Percentiles rank a stretch among this genome's conserved stretches.
Evolutionary conservation across 2,797 vertebrate species (phyloP).

Genomic region (Helarctos malayanus): DNA sequence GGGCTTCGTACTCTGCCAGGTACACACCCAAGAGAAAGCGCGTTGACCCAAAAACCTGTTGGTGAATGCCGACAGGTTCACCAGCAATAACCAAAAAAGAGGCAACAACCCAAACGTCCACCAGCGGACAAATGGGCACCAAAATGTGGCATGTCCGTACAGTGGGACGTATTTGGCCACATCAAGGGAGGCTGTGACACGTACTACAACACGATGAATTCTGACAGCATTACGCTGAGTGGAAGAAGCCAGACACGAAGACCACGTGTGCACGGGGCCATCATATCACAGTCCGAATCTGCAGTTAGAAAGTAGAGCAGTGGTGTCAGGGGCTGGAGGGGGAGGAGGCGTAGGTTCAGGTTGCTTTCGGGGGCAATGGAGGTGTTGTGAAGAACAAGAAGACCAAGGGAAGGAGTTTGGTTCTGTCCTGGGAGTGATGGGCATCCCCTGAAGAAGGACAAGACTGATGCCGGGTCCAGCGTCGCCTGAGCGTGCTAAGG

Average conservation of each 20-base stretch:
- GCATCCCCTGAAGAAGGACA: not conserved
- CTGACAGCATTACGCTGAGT: not conserved
- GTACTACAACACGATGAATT: too few relatives aligned
- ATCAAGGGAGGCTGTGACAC: not conserved
- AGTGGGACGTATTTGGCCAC: not conserved
- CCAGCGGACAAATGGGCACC: not conserved
- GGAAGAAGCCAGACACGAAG: not conserved
- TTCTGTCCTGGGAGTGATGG: not conserved
- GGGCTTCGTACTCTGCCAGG: not conserved
- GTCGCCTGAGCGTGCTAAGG: not conserved
- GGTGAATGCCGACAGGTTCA: accelerated
- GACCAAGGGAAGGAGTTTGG: not conserved
- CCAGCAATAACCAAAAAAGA: not conserved
- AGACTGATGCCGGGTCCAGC: not conserved
- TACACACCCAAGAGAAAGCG: not conserved
- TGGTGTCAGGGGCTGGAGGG: not conserved
- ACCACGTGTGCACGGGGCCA: too few relatives aligned
- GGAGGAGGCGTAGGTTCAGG: not conserved
- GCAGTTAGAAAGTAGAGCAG: not conserved
- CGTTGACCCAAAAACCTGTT: not conserved
- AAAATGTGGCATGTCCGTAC: not conserved
- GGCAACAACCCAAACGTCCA: not conserved
- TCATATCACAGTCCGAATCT: too few relatives aligned
- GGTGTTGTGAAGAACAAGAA: not conserved
- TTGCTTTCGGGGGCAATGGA: not conserved